These are phyloP conservation scores for Oryzias curvinotus DNA, from an alignment of 2,113 vertebrate species.

Conservation along the genomic window DNA sequence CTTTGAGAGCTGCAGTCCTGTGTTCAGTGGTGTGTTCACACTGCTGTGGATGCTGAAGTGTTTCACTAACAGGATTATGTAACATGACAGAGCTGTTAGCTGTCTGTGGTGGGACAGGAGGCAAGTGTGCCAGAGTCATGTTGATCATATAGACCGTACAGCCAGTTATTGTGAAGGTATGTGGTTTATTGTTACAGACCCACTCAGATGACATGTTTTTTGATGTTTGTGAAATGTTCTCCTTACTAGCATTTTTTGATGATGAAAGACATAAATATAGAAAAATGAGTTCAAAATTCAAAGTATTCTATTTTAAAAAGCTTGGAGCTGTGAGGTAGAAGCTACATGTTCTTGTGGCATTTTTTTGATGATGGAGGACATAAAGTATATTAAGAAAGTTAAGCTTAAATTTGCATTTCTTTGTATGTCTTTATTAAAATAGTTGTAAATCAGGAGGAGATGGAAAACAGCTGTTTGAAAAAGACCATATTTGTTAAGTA, in stretches of 20 bases:
- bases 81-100: constrained; percentile 39
- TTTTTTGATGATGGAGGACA: no score
- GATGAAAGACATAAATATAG: no score
- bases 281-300: no score
- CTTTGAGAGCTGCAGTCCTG: constrained; percentile 16
- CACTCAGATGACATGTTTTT: not conserved
- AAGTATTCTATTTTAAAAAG: not conserved
- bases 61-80: constrained; percentile 38
- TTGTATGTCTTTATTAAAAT: no score
- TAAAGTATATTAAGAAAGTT: no score
- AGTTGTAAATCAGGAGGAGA: no score
- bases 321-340: no score
- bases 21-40: constrained; percentile 23
- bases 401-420: no score
- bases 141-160: not conserved
- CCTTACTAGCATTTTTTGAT: no score
- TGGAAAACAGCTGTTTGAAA: no score
- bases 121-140: constrained; percentile 16
- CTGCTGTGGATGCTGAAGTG: constrained; percentile 19
- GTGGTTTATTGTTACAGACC: not conserved
- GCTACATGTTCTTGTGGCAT: no score
- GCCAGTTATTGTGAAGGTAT: not conserved
- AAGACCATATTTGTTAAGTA: not conserved
- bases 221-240: not conserved
- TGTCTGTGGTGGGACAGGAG: constrained; percentile 24